Percentiles rank a stretch among this genome's conserved stretches.
Evolutionary conservation across 1,140 invertebrate species (phyloP).

Genomic region (Drepana arcuata): DNA sequence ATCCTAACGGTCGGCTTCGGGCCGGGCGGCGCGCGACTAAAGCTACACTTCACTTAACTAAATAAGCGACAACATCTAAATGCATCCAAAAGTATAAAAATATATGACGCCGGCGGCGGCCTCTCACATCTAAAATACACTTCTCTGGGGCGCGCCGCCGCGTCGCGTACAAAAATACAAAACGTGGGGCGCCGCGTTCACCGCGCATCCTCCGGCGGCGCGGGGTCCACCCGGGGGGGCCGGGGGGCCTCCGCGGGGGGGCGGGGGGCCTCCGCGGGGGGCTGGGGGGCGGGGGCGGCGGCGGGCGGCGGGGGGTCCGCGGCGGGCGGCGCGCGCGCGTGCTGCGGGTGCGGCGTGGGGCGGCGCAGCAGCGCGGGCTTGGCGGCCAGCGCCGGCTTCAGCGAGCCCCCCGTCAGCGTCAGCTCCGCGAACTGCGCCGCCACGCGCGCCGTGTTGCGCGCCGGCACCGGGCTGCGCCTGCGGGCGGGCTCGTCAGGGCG

Average conservation of each 20-base stretch:
- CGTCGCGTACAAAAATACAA: conserved; percentile 8
- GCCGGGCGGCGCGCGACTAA: too few species aligned
- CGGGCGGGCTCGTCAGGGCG: conserved; percentile 16
- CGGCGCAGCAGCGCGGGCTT: conserved; percentile 84
- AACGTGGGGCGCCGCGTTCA: conserved; percentile 2
- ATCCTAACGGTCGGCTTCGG: too few species aligned
- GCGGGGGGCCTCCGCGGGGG: conserved; percentile 4
- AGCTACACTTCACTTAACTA: too few species aligned
- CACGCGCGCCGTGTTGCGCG: conserved; percentile 73
- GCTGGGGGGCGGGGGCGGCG: conserved; percentile 2
- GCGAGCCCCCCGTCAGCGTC: conserved; percentile 70
- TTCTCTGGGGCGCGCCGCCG: not conserved
- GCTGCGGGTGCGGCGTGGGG: conserved; percentile 71
- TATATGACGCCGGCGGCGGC: too few species aligned
- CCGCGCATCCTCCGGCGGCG: conserved; percentile 1
- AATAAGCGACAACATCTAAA: too few species aligned
- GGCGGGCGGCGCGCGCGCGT: conserved; percentile 11
- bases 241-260: conserved; percentile 5
- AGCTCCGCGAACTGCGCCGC: conserved; percentile 75
- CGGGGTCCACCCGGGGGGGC: conserved; percentile 5
- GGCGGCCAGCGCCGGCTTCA: conserved; percentile 81
- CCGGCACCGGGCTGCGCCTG: conserved; percentile 67
- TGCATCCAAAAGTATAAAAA: too few species aligned
- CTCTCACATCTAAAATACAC: too few species aligned
- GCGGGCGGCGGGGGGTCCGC: conserved; percentile 3